phyloP scores from a whole-genome alignment of 2,888 invertebrate genomes.

The Deilephila elpenor region DNA sequence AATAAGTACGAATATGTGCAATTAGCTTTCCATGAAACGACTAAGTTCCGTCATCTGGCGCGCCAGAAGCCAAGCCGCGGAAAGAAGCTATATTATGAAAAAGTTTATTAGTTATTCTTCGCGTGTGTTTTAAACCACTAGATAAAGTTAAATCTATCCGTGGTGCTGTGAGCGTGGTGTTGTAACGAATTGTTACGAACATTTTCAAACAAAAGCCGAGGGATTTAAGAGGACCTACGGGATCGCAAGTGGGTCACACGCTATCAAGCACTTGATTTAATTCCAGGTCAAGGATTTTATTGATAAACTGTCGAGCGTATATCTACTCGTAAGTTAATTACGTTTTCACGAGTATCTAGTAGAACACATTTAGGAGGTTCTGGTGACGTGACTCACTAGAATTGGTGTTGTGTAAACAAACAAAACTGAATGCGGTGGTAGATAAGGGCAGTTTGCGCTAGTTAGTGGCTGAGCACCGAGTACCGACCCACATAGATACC shows the following conservation, averaged over 20 bases:
- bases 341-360: conserved; percentile 15
- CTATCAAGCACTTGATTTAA: conserved; percentile 39
- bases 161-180: background rate
- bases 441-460: conserved; percentile 69
- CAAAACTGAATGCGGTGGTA: conserved; percentile 47
- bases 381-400: conserved; percentile 37
- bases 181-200: background rate
- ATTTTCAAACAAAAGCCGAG: conserved; percentile 3
- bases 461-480: conserved; percentile 55
- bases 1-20: background rate
- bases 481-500: conserved; percentile 77
- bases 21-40: background rate
- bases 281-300: conserved; percentile 53
- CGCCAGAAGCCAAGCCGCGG: background rate
- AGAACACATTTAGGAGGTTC: conserved; percentile 21
- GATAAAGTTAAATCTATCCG: background rate
- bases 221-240: conserved; percentile 26
- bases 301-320: conserved; percentile 40
- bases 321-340: conserved; percentile 9
- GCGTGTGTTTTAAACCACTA: background rate
- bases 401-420: conserved; percentile 54
- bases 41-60: background rate
- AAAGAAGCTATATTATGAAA: background rate
- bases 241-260: conserved; percentile 40
- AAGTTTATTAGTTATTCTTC: background rate